Evolutionary conservation across 1,140 invertebrate genomes (phyloP).

Genomic region (Neodiprion pinetum): DNA sequence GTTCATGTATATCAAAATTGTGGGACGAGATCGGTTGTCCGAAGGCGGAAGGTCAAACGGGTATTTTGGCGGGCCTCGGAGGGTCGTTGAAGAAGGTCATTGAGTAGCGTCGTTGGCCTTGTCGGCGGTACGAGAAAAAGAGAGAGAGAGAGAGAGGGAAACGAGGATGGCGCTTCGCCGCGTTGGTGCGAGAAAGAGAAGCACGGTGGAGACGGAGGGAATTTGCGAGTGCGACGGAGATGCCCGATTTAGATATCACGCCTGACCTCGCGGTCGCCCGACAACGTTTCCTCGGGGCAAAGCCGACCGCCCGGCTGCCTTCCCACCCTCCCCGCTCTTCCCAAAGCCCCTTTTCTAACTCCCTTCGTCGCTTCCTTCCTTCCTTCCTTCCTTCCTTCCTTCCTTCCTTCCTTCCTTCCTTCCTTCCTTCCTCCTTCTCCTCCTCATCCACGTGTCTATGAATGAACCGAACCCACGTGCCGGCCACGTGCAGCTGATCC

Average conservation of each 20-base stretch:
- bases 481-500: not conserved
- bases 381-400: slow-evolving; percentile 8
- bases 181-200: not conserved
- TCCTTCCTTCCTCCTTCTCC: not conserved
- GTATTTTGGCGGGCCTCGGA: not conserved
- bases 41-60: no score
- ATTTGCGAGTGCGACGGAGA: slow-evolving; percentile 24
- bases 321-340: not conserved
- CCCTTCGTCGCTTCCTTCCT: slow-evolving; percentile 1
- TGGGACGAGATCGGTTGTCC: not conserved
- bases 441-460: not conserved
- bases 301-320: slow-evolving; percentile 15
- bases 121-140: no score
- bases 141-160: not conserved
- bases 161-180: slow-evolving; percentile 31
- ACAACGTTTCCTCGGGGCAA: slow-evolving; percentile 31
- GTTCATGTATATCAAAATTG: no score
- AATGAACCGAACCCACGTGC: slow-evolving; percentile 2
- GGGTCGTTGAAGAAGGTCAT: slow-evolving; percentile 17
- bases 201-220: slow-evolving; percentile 12
- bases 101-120: not conserved
- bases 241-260: slow-evolving; percentile 39
- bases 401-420: no score
- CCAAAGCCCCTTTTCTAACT: slow-evolving; percentile 17
- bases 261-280: slow-evolving; percentile 31